Evolutionary conservation across 1,140 invertebrate species (phyloP), one percentile per base, ranked within the genome.

Genomic region (Stenopsyche tienmushanensis): DNA sequence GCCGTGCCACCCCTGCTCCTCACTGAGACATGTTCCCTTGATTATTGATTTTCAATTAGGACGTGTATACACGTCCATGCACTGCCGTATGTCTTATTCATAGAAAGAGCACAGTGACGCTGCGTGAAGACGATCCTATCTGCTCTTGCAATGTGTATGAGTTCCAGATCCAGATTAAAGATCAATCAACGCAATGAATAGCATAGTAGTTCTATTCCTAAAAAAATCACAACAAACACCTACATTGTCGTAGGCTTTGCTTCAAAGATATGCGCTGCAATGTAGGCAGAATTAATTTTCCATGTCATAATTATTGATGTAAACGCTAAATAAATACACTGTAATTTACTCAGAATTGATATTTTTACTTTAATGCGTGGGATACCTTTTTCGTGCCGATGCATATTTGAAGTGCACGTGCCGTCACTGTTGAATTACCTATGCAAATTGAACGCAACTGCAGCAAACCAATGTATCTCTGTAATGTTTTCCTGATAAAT

Each of bases 41-140:
- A 69, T 69, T 69, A 69, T 69, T 66, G 67, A 69, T 69, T 69
- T 69, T 55, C 67, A 69, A 69, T 69, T 69, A 69, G 64, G 42
- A 55, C 45, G 47, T 50, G 55, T 50, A 50, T 59, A 50, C 29
- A 41, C 45, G 45, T 17, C 52, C 41, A 54, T 57, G 54, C 54
- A 57, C 34, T 39, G 55, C 29, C 39, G 26, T 65, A 47, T 65
- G 49, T 65, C 64, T 65, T 60, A 65, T 65, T 65, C 64, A 65
- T 52, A 44, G 25, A 65, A 41, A 65, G 10, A 18, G 3, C 20
- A 18, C 57, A 65, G 53, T 65, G 54, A 23, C 53, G 54, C 1
- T 29, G 54, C 20, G n/a, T 23, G 3, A 24, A 7, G 25, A 25
- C 2, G 13, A 53, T 3, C 1, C 50, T 7, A 53, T 53, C 24